These are phyloP conservation scores for Parapsyche elsis DNA, from an alignment of 1,140 invertebrate genomes.

Conservation along the genomic window DNA sequence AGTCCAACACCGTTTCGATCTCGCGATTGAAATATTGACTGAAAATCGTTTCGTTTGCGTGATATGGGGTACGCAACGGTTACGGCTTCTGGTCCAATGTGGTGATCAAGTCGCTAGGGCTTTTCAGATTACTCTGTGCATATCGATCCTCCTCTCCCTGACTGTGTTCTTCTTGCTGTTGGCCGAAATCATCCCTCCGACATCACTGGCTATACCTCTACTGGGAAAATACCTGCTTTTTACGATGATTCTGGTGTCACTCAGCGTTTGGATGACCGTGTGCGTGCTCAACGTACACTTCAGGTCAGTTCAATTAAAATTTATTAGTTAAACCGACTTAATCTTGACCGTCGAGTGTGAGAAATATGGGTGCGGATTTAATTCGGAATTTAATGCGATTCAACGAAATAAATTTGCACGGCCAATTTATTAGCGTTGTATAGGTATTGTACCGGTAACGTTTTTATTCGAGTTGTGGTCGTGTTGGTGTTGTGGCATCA, in stretches of 20 bases:
- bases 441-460: too few relatives aligned
- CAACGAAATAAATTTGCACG: too few relatives aligned
- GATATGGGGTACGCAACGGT: slow-evolving; percentile 4
- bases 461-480: too few relatives aligned
- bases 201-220: slow-evolving; percentile 95
- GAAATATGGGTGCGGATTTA: too few relatives aligned
- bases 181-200: slow-evolving; percentile 97
- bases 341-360: too few relatives aligned
- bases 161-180: slow-evolving; percentile 98
- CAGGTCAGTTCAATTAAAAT: slow-evolving; percentile 73
- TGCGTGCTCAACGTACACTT: slow-evolving; percentile 98
- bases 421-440: too few relatives aligned
- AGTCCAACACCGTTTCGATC: neutral
- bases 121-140: slow-evolving; percentile 87
- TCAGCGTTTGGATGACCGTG: slow-evolving; percentile 97
- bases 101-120: slow-evolving; percentile 50
- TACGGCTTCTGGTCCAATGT: slow-evolving; percentile 32
- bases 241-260: slow-evolving; percentile 97
- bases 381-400: too few relatives aligned
- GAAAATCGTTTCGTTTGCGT: neutral
- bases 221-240: slow-evolving; percentile 96
- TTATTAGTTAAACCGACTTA: neutral
- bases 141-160: slow-evolving; percentile 96
- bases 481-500: too few relatives aligned
- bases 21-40: neutral